phyloP scores from a whole-genome alignment of 2,888 invertebrate species.

The Galerucella pusilla region DNA sequence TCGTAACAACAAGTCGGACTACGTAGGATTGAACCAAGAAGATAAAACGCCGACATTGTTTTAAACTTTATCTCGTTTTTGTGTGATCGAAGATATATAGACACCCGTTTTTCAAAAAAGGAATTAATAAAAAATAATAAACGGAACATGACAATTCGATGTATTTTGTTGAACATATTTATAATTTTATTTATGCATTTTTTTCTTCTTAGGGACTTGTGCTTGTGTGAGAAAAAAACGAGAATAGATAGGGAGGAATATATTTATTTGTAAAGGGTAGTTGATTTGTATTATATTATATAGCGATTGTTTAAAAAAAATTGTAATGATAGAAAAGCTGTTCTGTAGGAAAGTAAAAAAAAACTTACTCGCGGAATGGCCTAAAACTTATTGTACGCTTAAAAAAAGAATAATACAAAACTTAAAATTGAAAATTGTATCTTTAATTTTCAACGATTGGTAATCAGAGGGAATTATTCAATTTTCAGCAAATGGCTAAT shows the following conservation, averaged over 20 bases:
- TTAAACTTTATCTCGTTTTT: slow-evolving; percentile 34
- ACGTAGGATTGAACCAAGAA: slow-evolving; percentile 31
- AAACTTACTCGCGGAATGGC: slow-evolving; percentile 8
- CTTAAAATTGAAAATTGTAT: background rate
- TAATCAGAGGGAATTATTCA: too few species aligned
- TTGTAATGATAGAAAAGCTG: slow-evolving; percentile 37
- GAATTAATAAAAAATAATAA: slow-evolving; percentile 20
- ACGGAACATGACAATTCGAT: slow-evolving; percentile 46
- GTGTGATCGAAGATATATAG: slow-evolving; percentile 27
- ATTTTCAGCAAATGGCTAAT: background rate
- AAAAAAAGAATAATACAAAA: background rate
- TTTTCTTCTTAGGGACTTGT: slow-evolving; percentile 35
- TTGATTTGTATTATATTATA: slow-evolving; percentile 37
- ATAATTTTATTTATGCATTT: slow-evolving; percentile 42
- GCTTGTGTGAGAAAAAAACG: slow-evolving; percentile 16
- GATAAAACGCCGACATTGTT: slow-evolving; percentile 32
- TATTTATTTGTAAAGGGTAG: slow-evolving; percentile 38
- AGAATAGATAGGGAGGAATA: slow-evolving; percentile 6
- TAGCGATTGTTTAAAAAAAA: slow-evolving; percentile 9
- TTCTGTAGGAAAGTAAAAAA: slow-evolving; percentile 34
- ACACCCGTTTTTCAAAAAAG: slow-evolving; percentile 26
- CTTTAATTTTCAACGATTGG: too few species aligned
- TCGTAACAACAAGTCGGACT: slow-evolving; percentile 38
- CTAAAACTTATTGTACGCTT: background rate
- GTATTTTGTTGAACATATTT: slow-evolving; percentile 45